Conservation (phyloP, 2,113 vertebrate genomes). For the Tympanuchus pallidicinctus region DNA sequence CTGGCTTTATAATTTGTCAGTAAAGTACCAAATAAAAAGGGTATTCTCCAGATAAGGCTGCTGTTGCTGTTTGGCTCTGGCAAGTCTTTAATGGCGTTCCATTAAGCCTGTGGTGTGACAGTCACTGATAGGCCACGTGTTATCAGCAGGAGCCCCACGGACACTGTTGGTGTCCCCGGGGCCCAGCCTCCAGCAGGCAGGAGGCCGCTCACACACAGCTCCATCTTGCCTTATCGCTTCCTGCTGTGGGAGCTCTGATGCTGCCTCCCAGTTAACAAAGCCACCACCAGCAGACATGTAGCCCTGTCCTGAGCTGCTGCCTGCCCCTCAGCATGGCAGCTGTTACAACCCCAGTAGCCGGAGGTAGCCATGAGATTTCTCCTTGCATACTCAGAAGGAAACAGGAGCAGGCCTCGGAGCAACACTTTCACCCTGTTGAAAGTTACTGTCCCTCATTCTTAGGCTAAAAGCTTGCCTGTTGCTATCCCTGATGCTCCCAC, state of each 20-base stretch:
- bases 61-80: slow-evolving; percentile 54
- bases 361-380: not conserved
- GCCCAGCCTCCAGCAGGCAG: slow-evolving; percentile 15
- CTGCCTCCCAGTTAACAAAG: not conserved
- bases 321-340: not conserved
- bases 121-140: slow-evolving; percentile 55
- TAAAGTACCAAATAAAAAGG: slow-evolving; percentile 72
- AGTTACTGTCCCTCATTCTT: not conserved
- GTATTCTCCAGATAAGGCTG: slow-evolving; percentile 68
- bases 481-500: not conserved
- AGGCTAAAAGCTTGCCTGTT: not conserved
- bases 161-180: not conserved
- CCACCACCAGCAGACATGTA: not conserved
- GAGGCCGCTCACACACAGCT: fast-evolving
- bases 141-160: slow-evolving; percentile 42
- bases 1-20: slow-evolving; percentile 77
- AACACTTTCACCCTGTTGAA: not conserved
- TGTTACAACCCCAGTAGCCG: not conserved
- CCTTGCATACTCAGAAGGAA: not conserved
- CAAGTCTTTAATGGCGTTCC: slow-evolving; percentile 40
- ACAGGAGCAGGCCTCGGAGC: not conserved
- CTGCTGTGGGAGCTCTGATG: not conserved
- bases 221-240: not conserved
- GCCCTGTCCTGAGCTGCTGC: not conserved
- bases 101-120: slow-evolving; percentile 36